phyloP scores from a whole-genome alignment of 2,888 invertebrate genomes.

The Nomada goodeniana region DNA sequence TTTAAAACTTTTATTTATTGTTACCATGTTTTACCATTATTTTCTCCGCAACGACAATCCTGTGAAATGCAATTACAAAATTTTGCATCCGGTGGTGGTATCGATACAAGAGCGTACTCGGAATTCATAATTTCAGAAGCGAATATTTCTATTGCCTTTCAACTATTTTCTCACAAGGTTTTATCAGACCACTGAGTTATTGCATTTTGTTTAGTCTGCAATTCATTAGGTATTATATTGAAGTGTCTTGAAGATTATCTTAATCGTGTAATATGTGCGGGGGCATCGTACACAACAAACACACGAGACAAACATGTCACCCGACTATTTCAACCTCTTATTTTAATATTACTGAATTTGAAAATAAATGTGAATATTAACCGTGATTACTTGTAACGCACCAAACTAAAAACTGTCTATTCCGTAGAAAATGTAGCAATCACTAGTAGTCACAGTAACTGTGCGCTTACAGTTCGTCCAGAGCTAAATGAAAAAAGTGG shows the following conservation, averaged over 20 bases:
- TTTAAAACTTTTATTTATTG: not conserved
- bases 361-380: not conserved
- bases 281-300: not conserved
- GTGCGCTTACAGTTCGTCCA: no score
- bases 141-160: not conserved
- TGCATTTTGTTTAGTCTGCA: not conserved
- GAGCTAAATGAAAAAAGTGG: no score
- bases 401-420: not conserved
- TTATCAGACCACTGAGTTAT: not conserved
- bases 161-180: not conserved
- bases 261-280: no score
- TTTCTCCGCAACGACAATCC: constrained; percentile 65
- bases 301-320: not conserved
- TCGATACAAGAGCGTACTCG: constrained; percentile 29
- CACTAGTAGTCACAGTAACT: no score
- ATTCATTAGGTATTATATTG: not conserved
- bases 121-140: not conserved
- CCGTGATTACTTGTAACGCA: not conserved
- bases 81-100: constrained; percentile 31
- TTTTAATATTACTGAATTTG: not conserved
- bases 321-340: not conserved
- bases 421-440: no score
- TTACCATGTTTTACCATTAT: constrained; percentile 54
- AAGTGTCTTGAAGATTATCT: no score
- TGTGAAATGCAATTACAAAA: constrained; percentile 58